Evolutionary conservation across 2,888 invertebrate species (phyloP).

Genomic region (Ditula angustiorana): DNA sequence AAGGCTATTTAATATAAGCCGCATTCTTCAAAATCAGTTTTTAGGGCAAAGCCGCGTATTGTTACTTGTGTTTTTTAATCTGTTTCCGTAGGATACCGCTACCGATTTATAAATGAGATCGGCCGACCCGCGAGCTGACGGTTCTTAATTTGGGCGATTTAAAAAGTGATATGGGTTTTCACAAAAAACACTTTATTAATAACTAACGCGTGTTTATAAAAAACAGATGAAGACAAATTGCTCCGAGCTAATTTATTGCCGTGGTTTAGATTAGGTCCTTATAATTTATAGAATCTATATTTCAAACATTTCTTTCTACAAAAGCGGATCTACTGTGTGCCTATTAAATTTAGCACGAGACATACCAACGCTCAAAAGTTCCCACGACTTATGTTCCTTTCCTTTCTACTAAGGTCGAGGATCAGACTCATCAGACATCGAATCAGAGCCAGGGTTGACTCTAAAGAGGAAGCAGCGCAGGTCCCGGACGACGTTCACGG

Average conservation of each 20-base stretch:
- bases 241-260: slow-evolving; percentile 57
- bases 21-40: slow-evolving; percentile 82
- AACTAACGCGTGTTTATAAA: slow-evolving; percentile 77
- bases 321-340: background rate
- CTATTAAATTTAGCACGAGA: background rate
- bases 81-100: slow-evolving; percentile 85
- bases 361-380: background rate
- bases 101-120: slow-evolving; percentile 82
- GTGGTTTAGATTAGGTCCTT: slow-evolving; percentile 49
- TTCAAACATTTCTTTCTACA: slow-evolving; percentile 2
- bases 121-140: slow-evolving; percentile 61
- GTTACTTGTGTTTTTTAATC: slow-evolving; percentile 80
- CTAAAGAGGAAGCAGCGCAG: slow-evolving; percentile 96
- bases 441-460: slow-evolving; percentile 95
- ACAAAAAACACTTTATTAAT: slow-evolving; percentile 75
- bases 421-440: slow-evolving; percentile 89
- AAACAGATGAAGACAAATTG: slow-evolving; percentile 81
- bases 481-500: slow-evolving; percentile 97
- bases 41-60: slow-evolving; percentile 78
- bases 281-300: slow-evolving; percentile 54
- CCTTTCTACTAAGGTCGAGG: slow-evolving; percentile 66
- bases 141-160: slow-evolving; percentile 80
- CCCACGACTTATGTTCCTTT: background rate
- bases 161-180: slow-evolving; percentile 80
- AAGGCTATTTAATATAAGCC: slow-evolving; percentile 84